A percentile compares a stretch with the other conserved stretches of the same genome.
These are phyloP conservation scores for Gastrophysa polygoni DNA, from an alignment of 2,888 invertebrate species.

Conservation along the genomic window DNA sequence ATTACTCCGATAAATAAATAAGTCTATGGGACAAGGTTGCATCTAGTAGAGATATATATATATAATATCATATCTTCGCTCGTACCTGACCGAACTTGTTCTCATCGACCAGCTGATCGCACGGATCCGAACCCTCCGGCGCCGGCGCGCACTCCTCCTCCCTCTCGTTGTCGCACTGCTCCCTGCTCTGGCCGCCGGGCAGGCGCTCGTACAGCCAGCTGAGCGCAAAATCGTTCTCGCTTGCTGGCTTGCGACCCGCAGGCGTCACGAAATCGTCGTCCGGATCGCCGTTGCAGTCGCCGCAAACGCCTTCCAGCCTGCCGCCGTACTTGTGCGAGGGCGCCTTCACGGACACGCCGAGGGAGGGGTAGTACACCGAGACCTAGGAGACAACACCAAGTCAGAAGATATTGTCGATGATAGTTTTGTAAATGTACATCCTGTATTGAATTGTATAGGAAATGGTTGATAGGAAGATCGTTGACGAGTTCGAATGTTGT, in stretches of 20 bases:
- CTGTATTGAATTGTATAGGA: too few relatives aligned
- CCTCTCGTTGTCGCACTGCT: conserved; percentile 53
- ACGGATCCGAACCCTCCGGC: conserved; percentile 70
- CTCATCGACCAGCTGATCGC: conserved; percentile 66
- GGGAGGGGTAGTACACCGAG: conserved; percentile 57
- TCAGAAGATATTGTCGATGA: too few relatives aligned
- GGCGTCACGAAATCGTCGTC: conserved; percentile 64
- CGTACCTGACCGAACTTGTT: conserved; percentile 63
- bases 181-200: conserved; percentile 54
- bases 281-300: conserved; percentile 70
- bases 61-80: background rate
- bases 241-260: conserved; percentile 62
- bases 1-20: too few relatives aligned
- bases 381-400: conserved; percentile 49
- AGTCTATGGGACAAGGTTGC: too few relatives aligned
- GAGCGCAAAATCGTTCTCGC: conserved; percentile 61
- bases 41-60: too few relatives aligned
- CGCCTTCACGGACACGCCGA: conserved; percentile 64
- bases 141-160: conserved; percentile 57
- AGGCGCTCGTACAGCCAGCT: conserved; percentile 63
- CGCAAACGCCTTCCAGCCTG: conserved; percentile 81
- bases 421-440: too few relatives aligned
- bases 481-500: too few relatives aligned
- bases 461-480: too few relatives aligned
- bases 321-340: conserved; percentile 77